Percentiles rank a stretch among this genome's conserved stretches.
Evolutionary conservation across 30 jellyfish, hydroid and myxozoan species (phyloP).

Genomic region (Turritopsis dohrnii): DNA sequence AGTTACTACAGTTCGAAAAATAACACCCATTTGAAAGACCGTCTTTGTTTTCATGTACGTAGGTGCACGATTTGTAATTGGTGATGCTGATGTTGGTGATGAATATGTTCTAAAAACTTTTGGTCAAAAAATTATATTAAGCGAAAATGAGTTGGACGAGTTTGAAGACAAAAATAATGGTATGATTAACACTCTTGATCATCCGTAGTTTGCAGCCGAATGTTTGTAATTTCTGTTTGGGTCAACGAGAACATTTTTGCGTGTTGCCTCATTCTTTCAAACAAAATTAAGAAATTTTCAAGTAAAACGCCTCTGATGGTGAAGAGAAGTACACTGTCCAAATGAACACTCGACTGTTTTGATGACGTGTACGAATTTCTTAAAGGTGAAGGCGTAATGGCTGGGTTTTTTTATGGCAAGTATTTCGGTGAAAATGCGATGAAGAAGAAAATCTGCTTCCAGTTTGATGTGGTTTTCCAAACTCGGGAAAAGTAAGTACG

Average conservation of each 20-base stretch:
- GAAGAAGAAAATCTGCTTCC: neutral
- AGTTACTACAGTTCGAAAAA: neutral
- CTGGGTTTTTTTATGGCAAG: constrained; percentile 3
- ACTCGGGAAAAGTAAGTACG: neutral
- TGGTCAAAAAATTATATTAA: constrained; percentile 7
- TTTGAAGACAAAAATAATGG: constrained; percentile 3
- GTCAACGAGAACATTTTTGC: too few relatives aligned
- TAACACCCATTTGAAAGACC: too few relatives aligned
- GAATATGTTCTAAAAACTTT: neutral
- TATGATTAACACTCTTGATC: too few relatives aligned
- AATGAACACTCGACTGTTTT: neutral
- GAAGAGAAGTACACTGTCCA: neutral
- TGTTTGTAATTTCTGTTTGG: too few relatives aligned
- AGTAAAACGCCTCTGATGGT: neutral
- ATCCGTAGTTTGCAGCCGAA: too few relatives aligned
- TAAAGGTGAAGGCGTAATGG: neutral
- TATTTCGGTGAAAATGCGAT: neutral
- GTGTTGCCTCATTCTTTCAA: too few relatives aligned
- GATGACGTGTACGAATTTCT: neutral
- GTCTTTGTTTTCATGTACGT: neutral
- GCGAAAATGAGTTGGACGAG: neutral
- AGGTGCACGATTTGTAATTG: constrained; percentile 15
- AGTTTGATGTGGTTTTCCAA: neutral
- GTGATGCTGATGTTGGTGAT: constrained; percentile 8
- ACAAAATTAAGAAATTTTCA: neutral